Base-by-base conservation (phyloP, 2,888 invertebrate genomes). In the Sthenelais limicola region DNA sequence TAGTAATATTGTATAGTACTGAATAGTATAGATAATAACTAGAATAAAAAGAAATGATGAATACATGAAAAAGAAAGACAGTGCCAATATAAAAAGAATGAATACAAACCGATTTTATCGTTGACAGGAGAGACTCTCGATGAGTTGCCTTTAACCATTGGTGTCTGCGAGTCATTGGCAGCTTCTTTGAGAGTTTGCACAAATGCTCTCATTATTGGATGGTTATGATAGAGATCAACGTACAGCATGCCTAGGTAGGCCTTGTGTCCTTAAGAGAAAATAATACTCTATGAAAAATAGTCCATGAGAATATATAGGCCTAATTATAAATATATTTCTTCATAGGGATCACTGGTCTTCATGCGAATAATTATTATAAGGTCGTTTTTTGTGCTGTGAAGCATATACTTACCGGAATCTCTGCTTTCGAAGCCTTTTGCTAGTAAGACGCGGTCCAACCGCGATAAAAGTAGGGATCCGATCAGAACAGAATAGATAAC, bases 371-470 rank as follows among this genome's bases (percentile, higher is more conserved):
- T 15, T n/a, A n/a, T n/a, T n/a, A n/a, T n/a, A n/a, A n/a, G n/a
- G n/a, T n/a, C n/a, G n/a, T n/a, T n/a, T n/a, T n/a, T n/a, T n/a
- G n/a, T n/a, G n/a, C n/a, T n/a, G n/a, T n/a, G n/a, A n/a, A 49
- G n/a, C 9, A 5, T 56, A 52, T 12, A 58, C 26, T 35, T 70
- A 82, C 82, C 82, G 62, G 68, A 74, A 69, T 82, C 82, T 52
- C 73, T 72, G 18, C 71, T 62, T 58, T 82, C 81, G 69, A 77
- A 80, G 5, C 82, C 82, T 3, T 54, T 54, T 48, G 79, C 75
- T 2, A 81, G 75, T 7, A 80, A 76, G 74, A 77, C 76, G 30
- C 76, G 75, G 67, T 82, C 82, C 35, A 81, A 69, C 24, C 82
- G 74, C 15, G 77, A 70, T 3, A 82, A 73, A 56, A 77, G 73